Evolutionary conservation across 2,888 invertebrate species (phyloP).

Genomic region (Drosophila mimetica): DNA sequence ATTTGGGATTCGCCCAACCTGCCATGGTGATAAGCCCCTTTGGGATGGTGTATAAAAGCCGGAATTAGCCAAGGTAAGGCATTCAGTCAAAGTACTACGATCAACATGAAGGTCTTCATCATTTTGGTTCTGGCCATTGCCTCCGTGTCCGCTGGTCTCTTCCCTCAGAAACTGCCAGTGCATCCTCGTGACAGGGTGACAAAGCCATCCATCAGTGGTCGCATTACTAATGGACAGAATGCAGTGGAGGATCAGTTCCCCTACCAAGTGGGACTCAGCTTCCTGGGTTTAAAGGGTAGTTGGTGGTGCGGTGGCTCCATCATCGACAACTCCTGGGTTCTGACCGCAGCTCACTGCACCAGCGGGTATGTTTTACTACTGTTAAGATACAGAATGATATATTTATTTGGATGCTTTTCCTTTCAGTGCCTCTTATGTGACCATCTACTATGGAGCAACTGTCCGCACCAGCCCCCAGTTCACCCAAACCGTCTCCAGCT

Average conservation of each 20-base stretch:
- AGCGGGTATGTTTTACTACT: conserved; percentile 48
- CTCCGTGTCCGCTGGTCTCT: conserved; percentile 14
- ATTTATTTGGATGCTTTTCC: not conserved
- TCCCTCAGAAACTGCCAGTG: conserved; percentile 9
- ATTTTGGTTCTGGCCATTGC: conserved; percentile 12
- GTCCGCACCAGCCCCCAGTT: conserved; percentile 63
- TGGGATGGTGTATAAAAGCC: not conserved
- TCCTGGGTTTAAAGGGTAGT: conserved; percentile 24
- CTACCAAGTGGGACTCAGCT: conserved; percentile 70
- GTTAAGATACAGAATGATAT: too few relatives aligned
- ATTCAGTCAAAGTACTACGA: not conserved
- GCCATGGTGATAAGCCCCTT: not conserved
- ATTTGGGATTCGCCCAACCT: not conserved
- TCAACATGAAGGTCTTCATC: conserved; percentile 23
- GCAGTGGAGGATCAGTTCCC: conserved; percentile 32
- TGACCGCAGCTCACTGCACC: conserved; percentile 77
- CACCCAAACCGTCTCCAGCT: conserved; percentile 40
- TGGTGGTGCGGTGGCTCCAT: conserved; percentile 74
- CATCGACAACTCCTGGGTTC: conserved; percentile 51
- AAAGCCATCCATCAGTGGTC: conserved; percentile 46
- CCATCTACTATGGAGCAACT: conserved; percentile 71
- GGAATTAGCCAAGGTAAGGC: not conserved
- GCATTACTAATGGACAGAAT: conserved; percentile 57
- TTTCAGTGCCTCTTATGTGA: conserved; percentile 55
- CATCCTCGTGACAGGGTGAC: conserved; percentile 12